Evolutionary conservation across 2,888 invertebrate genomes (phyloP), one percentile per base, ranked within the genome.

Genomic region (Frankliniella intonsa): DNA sequence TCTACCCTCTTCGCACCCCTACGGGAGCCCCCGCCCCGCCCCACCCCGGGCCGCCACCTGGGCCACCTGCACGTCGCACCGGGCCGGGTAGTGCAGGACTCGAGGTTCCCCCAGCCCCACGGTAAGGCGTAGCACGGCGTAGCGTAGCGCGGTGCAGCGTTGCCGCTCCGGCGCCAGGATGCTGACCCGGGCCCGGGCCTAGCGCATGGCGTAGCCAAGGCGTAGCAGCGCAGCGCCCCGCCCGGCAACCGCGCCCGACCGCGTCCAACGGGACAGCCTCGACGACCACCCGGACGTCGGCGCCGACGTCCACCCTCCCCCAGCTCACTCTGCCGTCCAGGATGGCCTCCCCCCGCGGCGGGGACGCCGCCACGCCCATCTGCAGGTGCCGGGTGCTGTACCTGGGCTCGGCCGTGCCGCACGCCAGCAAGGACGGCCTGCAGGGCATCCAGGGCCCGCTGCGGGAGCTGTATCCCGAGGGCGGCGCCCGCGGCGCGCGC

Each of bases 391-490:
- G 97, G 84, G 98, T 99, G 82, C 92, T 98, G 83, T 99, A 99
- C 89, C 91, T 99, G 86, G 99, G 99, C 85, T 96, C 96, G 86
- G 94, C 97, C 49, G 98, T 98, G 86, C 97, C 99, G 51, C 97
- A 98, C 87, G 96, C 97, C 88, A 97, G 97, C 87, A 98, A 99
- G 88, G 98, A 99, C 87, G 99, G 99, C 81, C 91, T 99, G 81
- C 96, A 98, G 87, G 97, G 97, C 83, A 96, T 98, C 85, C 99
- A 99, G 90, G 98, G 99, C 88, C 99, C 99, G 3, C 89, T 99
- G 85, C 93, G 96, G 85, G 98, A 98, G 87, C 90, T 98, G 83
- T 99, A 99, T 89, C 97, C 98, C 83, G 96, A 97, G 85, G 96
- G 97, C 89, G 97, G 97, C 83, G 94, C 96, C 83, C 91, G 95